Conservation (phyloP, 2,797 vertebrate genomes). For the Sebastes baramenuke region DNA sequence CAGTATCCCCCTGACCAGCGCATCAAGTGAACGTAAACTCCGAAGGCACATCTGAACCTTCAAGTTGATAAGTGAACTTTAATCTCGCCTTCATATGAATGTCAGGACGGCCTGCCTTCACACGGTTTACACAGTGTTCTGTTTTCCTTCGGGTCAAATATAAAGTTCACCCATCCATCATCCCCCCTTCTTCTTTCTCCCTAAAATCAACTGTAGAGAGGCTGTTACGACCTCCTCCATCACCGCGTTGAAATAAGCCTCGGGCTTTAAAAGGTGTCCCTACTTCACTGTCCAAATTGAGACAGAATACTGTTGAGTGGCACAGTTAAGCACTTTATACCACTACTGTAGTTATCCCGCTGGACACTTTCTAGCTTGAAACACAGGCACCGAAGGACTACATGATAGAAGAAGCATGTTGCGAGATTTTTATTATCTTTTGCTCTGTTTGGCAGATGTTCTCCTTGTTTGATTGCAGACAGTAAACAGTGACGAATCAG, state of each 20-base stretch:
- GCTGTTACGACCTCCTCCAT: slow-evolving; percentile 57
- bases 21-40: slow-evolving; percentile 29
- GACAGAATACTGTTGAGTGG: slow-evolving; percentile 49
- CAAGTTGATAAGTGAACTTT: slow-evolving; percentile 41
- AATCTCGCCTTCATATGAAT: slow-evolving; percentile 33
- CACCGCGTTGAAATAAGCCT: slow-evolving; percentile 51
- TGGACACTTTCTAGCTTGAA: slow-evolving; percentile 3
- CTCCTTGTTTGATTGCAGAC: neutral
- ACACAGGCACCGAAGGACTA: neutral
- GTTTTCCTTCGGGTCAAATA: slow-evolving; percentile 53
- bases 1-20: neutral
- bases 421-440: neutral
- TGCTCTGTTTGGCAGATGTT: neutral
- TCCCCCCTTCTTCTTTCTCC: slow-evolving; percentile 21
- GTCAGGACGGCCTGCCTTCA: slow-evolving; percentile 7
- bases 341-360: slow-evolving; percentile 29
- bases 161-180: slow-evolving; percentile 56
- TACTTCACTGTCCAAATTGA: slow-evolving; percentile 60
- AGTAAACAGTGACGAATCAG: neutral
- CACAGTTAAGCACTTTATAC: slow-evolving; percentile 39
- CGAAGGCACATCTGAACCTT: slow-evolving; percentile 9
- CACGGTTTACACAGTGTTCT: slow-evolving; percentile 46
- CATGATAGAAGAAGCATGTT: neutral
- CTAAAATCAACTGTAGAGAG: slow-evolving; percentile 50
- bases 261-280: slow-evolving; percentile 46